Conservation (phyloP, 2,888 invertebrate species). For the Micropterix aruncella region DNA sequence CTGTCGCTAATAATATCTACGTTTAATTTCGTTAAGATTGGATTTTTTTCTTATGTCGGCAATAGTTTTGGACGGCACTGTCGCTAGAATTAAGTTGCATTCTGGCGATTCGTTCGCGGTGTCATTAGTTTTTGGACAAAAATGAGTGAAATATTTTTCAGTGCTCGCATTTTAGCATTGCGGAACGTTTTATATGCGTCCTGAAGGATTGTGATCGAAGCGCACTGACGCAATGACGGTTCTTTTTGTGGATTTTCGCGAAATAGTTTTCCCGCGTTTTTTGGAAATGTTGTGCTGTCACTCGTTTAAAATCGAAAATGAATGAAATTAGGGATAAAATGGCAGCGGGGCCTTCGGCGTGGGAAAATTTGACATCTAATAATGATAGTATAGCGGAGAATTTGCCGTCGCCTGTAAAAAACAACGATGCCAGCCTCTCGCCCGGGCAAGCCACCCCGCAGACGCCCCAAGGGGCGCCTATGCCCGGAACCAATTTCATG, state of each 20-base stretch:
- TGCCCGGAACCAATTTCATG: slow-evolving; percentile 29
- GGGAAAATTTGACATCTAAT: slow-evolving; percentile 27
- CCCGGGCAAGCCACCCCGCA: slow-evolving; percentile 23
- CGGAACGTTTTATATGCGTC: too few species aligned
- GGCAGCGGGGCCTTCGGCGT: slow-evolving; percentile 31
- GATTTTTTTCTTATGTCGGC: too few species aligned
- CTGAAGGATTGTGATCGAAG: too few species aligned
- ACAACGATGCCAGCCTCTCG: slow-evolving; percentile 15
- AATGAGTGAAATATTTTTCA: background rate
- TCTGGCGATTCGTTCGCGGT: background rate
- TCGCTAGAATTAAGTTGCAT: slow-evolving; percentile 1
- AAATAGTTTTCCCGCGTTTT: background rate
- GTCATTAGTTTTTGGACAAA: slow-evolving; percentile 2
- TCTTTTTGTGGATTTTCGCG: background rate
- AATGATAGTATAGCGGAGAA: slow-evolving; percentile 33
- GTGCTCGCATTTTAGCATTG: background rate
- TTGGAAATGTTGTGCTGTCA: background rate
- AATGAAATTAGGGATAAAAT: slow-evolving; percentile 40
- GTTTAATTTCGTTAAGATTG: too few species aligned
- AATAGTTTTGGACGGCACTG: too few species aligned
- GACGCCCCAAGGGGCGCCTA: slow-evolving; percentile 44
- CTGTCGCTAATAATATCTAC: too few species aligned
- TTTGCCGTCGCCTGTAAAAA: slow-evolving; percentile 25
- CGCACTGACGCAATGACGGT: too few species aligned
- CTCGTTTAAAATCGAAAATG: slow-evolving; percentile 21